phyloP scores from a whole-genome alignment of 2,797 vertebrate species.

The Sciurus vulgaris region DNA sequence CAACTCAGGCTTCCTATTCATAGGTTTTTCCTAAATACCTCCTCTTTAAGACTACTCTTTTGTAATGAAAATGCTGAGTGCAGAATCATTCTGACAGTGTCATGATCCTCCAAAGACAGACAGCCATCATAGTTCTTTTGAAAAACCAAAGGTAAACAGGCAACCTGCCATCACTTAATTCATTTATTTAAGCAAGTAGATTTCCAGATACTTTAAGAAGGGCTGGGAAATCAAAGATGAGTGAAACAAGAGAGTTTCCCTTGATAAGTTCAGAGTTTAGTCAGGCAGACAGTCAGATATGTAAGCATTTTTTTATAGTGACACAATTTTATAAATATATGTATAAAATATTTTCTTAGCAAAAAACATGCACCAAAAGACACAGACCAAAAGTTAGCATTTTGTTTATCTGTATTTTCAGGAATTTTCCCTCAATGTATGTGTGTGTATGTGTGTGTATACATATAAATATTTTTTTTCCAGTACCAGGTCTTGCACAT shows the following conservation, averaged over 20 bases:
- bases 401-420: neutral
- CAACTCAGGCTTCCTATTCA: constrained; percentile 12
- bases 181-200: constrained; percentile 17
- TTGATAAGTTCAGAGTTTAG: neutral
- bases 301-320: constrained; percentile 28
- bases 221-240: neutral
- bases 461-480: too few relatives aligned
- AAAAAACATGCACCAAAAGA: neutral
- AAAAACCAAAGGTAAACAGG: neutral
- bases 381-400: neutral
- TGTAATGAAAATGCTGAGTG: neutral
- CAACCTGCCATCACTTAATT: neutral
- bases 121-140: neutral
- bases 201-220: constrained; percentile 2
- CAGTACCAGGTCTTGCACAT: neutral
- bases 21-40: constrained; percentile 14
- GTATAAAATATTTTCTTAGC: neutral
- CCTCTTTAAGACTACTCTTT: neutral
- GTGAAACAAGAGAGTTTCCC: neutral
- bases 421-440: constrained; percentile 1
- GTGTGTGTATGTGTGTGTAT: neutral
- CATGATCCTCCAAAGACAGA: neutral
- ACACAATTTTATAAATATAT: neutral
- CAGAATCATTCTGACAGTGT: neutral
- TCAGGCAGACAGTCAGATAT: neutral